Evolutionary conservation across 2,888 invertebrate species (phyloP).

Genomic region (Siphonodentalium dalli): DNA sequence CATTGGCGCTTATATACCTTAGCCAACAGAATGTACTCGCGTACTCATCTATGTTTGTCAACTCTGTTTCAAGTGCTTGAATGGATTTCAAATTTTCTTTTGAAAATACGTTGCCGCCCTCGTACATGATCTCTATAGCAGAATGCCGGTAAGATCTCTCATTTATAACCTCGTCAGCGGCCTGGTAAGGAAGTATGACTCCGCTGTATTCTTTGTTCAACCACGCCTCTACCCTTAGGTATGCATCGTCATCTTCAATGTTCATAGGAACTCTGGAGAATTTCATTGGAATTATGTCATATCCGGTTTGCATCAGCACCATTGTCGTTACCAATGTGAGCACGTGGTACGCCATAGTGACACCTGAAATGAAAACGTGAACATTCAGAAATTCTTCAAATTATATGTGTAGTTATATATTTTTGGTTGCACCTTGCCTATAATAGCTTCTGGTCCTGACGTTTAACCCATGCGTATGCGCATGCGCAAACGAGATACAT

Average conservation of each 20-base stretch:
- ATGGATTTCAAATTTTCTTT: constrained; percentile 31
- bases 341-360: constrained; percentile 11
- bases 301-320: constrained; percentile 27
- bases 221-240: constrained; percentile 33
- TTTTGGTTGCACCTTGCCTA: no score
- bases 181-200: not conserved
- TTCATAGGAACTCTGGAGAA: constrained; percentile 29
- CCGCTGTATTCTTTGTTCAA: constrained; percentile 10
- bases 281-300: constrained; percentile 31
- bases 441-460: no score
- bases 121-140: constrained; percentile 20
- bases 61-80: constrained; percentile 19
- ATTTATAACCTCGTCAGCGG: not conserved
- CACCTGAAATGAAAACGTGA: constrained; percentile 1
- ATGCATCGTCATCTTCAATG: constrained; percentile 30
- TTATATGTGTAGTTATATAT: no score
- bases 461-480: no score
- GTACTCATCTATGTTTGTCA: constrained; percentile 9
- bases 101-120: constrained; percentile 36
- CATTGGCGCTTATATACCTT: not conserved
- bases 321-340: constrained; percentile 15
- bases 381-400: not conserved
- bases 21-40: constrained; percentile 14
- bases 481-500: no score
- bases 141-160: constrained; percentile 8